phyloP scores from a whole-genome alignment of 2,888 invertebrate species.

The Athetis lepigone region DNA sequence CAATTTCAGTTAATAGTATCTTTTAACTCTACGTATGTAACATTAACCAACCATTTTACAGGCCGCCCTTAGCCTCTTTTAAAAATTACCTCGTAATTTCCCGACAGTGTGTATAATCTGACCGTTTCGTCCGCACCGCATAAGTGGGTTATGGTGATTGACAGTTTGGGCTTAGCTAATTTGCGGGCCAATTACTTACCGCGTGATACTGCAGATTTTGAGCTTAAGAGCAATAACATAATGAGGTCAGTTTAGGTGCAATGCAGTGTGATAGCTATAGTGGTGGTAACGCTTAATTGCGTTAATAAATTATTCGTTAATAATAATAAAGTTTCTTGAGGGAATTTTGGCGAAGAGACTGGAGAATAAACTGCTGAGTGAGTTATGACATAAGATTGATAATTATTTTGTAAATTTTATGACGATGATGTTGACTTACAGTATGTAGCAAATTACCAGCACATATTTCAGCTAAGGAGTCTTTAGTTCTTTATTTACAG shows the following conservation, averaged over 20 bases:
- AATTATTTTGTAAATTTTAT: no score
- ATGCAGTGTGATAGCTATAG: slow-evolving; percentile 61
- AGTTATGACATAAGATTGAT: no score
- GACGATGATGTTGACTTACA: no score
- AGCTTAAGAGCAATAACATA: slow-evolving; percentile 64
- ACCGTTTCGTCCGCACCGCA: slow-evolving; percentile 27
- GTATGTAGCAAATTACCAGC: no score
- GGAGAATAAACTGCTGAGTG: no score
- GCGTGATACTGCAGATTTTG: slow-evolving; percentile 74
- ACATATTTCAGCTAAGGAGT: no score
- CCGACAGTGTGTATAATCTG: slow-evolving; percentile 4
- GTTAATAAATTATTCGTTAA: slow-evolving; percentile 1
- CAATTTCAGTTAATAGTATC: no score
- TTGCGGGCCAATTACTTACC: slow-evolving; percentile 82
- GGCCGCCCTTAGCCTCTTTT: not conserved
- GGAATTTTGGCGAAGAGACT: not conserved
- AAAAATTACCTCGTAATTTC: not conserved
- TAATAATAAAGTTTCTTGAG: slow-evolving; percentile 1
- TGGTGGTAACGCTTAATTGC: slow-evolving; percentile 39
- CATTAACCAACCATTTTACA: no score
- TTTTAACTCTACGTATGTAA: no score
- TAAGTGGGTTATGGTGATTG: slow-evolving; percentile 72
- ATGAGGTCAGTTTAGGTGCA: slow-evolving; percentile 67
- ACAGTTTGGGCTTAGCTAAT: slow-evolving; percentile 78
- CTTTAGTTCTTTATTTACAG: no score